Conservation (phyloP, 2,888 invertebrate genomes). For the Callyntrura guangdongensis region DNA sequence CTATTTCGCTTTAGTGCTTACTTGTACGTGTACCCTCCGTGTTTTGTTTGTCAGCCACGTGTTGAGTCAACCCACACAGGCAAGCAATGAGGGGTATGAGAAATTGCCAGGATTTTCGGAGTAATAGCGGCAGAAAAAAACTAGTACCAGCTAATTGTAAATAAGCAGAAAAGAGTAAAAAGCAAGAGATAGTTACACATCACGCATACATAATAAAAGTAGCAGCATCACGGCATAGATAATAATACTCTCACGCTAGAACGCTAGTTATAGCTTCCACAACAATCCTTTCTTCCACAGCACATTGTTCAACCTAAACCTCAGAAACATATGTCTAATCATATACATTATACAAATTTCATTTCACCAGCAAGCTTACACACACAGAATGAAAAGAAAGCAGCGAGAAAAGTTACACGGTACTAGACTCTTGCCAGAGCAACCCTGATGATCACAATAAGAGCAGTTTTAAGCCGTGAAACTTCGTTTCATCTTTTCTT, state of each 20-base stretch:
- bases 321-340: background rate
- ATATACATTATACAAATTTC: too few relatives aligned
- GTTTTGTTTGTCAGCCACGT: slow-evolving; percentile 71
- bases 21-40: background rate
- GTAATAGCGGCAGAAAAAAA: background rate
- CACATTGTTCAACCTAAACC: slow-evolving; percentile 31
- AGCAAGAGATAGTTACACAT: background rate
- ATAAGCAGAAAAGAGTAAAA: slow-evolving; percentile 21
- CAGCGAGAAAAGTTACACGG: slow-evolving; percentile 25
- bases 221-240: too few relatives aligned
- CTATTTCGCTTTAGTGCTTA: background rate
- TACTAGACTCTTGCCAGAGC: background rate
- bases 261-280: background rate
- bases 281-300: slow-evolving; percentile 33
- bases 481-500: background rate
- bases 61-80: slow-evolving; percentile 61
- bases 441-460: slow-evolving; percentile 26
- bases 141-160: background rate
- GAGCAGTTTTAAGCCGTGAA: slow-evolving; percentile 11
- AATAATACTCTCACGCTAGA: background rate
- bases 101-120: slow-evolving; percentile 17
- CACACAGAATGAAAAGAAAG: slow-evolving; percentile 32
- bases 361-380: too few relatives aligned
- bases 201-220: background rate
- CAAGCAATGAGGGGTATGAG: slow-evolving; percentile 33